A percentile compares a stretch with the other conserved stretches of the same genome.
These are phyloP conservation scores for Drosophila birchii DNA, from an alignment of 2,888 invertebrate species.

Conservation along the genomic window DNA sequence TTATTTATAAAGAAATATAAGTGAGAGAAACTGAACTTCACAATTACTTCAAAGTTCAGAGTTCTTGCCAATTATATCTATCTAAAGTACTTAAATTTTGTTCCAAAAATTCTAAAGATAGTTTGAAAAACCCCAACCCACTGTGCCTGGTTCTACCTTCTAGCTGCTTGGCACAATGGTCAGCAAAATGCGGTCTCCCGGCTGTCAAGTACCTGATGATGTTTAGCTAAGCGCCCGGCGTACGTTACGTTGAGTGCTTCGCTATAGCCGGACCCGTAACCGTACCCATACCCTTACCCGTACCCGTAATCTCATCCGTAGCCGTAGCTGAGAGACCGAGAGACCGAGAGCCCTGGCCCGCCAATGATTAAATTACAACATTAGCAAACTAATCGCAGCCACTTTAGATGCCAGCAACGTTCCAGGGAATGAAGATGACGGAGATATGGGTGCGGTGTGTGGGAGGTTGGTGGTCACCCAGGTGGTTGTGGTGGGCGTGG, in stretches of 20 bases:
- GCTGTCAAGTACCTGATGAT: constrained; percentile 77
- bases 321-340: background rate
- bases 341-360: constrained; percentile 15
- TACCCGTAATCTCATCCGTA: constrained; percentile 8
- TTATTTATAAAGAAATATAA: too few relatives aligned
- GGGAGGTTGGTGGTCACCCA: constrained; percentile 2
- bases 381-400: constrained; percentile 79
- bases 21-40: too few relatives aligned
- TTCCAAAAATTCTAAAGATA: background rate
- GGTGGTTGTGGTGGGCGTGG: constrained; percentile 14
- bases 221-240: constrained; percentile 67
- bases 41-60: too few relatives aligned
- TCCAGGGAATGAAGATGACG: constrained; percentile 15
- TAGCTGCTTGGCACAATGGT: constrained; percentile 35
- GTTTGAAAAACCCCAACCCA: background rate
- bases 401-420: constrained; percentile 76
- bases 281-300: constrained; percentile 5
- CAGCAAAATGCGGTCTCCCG: constrained; percentile 61
- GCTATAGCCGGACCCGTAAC: constrained; percentile 1
- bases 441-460: constrained; percentile 2
- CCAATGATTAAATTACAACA: constrained; percentile 79
- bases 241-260: constrained; percentile 36
- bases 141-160: constrained; percentile 16
- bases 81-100: background rate
- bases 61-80: background rate